Evolutionary conservation across 2,113 vertebrate genomes (phyloP), one percentile per base, ranked within the genome.

Genomic region (Notarius lentiginosus): DNA sequence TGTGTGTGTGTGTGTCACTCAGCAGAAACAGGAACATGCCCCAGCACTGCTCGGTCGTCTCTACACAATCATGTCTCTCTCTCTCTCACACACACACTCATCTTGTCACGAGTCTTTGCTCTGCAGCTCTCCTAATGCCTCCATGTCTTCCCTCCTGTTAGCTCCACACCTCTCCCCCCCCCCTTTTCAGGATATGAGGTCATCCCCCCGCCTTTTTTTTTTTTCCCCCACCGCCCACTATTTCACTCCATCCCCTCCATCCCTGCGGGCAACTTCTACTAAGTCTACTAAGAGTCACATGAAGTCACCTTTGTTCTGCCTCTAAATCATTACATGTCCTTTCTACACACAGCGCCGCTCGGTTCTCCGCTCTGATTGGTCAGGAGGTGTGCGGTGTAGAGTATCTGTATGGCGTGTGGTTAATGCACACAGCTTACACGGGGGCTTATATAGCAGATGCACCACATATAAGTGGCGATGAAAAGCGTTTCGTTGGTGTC

Each of bases 61-160:
- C 47, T 65, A 65, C 61, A 91, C 95, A 96, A 97, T 94, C 94
- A 95, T 96, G 97, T 97, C 96, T 95, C 82, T 84, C 34, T 41
- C 41, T n/a, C n/a, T n/a, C n/a, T n/a, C 34, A 41, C 34, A 41
- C 41, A 41, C 41, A 41, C 82, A 30, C 60, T 24, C 14, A 61
- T 72, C 95, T 94, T 95, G 94, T 94, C 95, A 96, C 96, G 94
- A 95, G 95, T 96, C 96, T 96, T 95, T 92, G 94, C 96, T 95
- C 96, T 95, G 95, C 96, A 90, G 94, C 96, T 95, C 95, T 95
- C 95, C 95, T 97, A 97, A 97, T 97, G 95, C 96, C 82, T 90
- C 91, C 91, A 89, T 93, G 96, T 95, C 94, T 95, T 94, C 95
- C 93, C 94, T 81, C 90, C 95, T 97, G n/a, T 75, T 73, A 65